Evolutionary conservation across 2,888 invertebrate genomes (phyloP), one percentile per base, ranked within the genome.

Genomic region (Heterodera filipjevi): DNA sequence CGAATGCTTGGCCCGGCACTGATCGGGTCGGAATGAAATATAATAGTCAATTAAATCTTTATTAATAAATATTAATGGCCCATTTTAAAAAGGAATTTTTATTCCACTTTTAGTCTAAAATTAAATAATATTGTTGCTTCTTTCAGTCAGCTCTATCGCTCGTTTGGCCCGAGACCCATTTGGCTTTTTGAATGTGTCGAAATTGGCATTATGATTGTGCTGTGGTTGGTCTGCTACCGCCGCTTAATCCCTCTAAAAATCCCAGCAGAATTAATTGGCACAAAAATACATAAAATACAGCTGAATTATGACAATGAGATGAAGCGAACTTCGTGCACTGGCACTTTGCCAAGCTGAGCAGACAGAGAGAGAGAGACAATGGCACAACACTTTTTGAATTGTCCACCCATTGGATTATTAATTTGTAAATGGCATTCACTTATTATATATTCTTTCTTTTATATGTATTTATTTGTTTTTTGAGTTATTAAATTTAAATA

Each of bases 1-100:
- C 80, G 85, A 27, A 74, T 85, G 39, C 35, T 73, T 16, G 85
- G 85, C 16, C 85, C 85, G 6, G 70, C 84, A 53, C 71, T 84
- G 14, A 81, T 85, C 22, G 76, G 80, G 80, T 80, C 10, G 53
- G 73, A 73, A 73, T 8, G 39, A 1, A 30, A n/a, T 46, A 16
- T 32, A 35, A 27, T 16, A 39, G 14, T 30, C 16, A 71, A n/a
- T 44, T 71, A 19, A 44, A n/a, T n/a, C n/a, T n/a, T n/a, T n/a
- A n/a, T n/a, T n/a, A n/a, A n/a, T n/a, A n/a, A n/a, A n/a, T n/a
- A n/a, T n/a, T n/a, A n/a, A n/a, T n/a, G n/a, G n/a, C n/a, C n/a
- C n/a, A n/a, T n/a, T n/a, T n/a, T n/a, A n/a, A n/a, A n/a, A n/a
- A n/a, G n/a, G n/a, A n/a, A n/a, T n/a, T n/a, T n/a, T n/a, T n/a